Conservation (phyloP, 2,113 vertebrate genomes). For the Siniperca chuatsi region DNA sequence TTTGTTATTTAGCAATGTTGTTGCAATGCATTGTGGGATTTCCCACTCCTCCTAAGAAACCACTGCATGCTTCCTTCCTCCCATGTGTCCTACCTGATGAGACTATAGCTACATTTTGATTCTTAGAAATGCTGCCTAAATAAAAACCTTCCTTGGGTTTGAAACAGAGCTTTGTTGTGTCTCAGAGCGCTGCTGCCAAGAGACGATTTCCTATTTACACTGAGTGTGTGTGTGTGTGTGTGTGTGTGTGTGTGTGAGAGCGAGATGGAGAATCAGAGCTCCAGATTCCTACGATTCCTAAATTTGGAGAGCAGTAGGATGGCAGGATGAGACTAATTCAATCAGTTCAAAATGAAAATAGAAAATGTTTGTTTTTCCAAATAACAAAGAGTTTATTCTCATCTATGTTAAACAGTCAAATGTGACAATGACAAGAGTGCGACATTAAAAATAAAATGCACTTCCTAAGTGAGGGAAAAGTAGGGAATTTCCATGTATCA, state of each 20-base stretch:
- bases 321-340: constrained; percentile 44
- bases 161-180: constrained; percentile 19
- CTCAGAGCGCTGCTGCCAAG: constrained; percentile 12
- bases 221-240: background rate
- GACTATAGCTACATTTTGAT: background rate
- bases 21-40: constrained; percentile 20
- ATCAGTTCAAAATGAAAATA: constrained; percentile 25
- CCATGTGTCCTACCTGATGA: constrained; percentile 15
- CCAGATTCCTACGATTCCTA: constrained; percentile 44
- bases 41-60: background rate
- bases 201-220: constrained; percentile 39
- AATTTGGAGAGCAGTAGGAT: constrained; percentile 34
- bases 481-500: background rate
- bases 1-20: background rate
- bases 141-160: constrained; percentile 1
- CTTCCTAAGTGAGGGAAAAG: background rate
- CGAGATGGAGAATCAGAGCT: background rate
- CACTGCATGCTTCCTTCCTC: background rate
- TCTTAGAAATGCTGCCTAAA: constrained; percentile 1
- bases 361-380: constrained; percentile 1
- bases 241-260: background rate
- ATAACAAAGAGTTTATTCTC: background rate
- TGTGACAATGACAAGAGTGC: background rate
- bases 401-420: background rate
- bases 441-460: background rate